A percentile compares a stretch with the other conserved stretches of the same genome.
Conservation (phyloP, 1,140 invertebrate species). For the Telenomus remus region DNA sequence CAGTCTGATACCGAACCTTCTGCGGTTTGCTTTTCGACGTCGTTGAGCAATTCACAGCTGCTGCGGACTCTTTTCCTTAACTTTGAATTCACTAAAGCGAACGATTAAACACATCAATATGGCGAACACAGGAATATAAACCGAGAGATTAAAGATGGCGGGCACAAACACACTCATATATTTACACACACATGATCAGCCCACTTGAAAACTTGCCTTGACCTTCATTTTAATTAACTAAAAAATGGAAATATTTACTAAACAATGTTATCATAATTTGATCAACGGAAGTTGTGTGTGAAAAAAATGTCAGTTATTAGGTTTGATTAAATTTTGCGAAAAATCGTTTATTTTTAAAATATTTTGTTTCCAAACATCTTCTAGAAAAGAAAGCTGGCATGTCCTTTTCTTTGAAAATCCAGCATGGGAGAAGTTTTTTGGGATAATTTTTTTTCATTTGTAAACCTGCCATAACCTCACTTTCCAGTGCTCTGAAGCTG, state of each 20-base stretch:
- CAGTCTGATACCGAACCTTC: slow-evolving; percentile 26
- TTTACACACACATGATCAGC: background rate
- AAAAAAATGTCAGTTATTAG: too few species aligned
- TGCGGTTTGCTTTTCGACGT: slow-evolving; percentile 17
- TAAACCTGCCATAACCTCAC: background rate
- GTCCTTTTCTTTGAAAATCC: too few species aligned
- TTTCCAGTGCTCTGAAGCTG: background rate
- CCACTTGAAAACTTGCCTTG: background rate
- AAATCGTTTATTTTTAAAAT: too few species aligned
- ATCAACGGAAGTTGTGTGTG: too few species aligned
- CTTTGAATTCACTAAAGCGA: slow-evolving; percentile 71
- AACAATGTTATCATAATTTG: too few species aligned
- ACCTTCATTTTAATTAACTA: background rate
- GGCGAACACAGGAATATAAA: slow-evolving; percentile 76
- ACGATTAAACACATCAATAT: slow-evolving; percentile 77
- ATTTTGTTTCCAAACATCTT: too few species aligned
- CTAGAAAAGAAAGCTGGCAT: too few species aligned
- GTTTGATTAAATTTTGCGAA: too few species aligned
- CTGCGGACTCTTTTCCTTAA: slow-evolving; percentile 67
- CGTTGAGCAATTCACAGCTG: slow-evolving; percentile 34
- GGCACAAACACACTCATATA: background rate
- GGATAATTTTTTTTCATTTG: too few species aligned
- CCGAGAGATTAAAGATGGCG: slow-evolving; percentile 33
- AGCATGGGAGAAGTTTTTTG: too few species aligned
- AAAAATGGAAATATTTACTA: too few species aligned